A percentile compares a stretch with the other conserved stretches of the same genome.
Evolutionary conservation across 2,888 invertebrate genomes (phyloP).

Genomic region (Pristionchus arcanus): DNA sequence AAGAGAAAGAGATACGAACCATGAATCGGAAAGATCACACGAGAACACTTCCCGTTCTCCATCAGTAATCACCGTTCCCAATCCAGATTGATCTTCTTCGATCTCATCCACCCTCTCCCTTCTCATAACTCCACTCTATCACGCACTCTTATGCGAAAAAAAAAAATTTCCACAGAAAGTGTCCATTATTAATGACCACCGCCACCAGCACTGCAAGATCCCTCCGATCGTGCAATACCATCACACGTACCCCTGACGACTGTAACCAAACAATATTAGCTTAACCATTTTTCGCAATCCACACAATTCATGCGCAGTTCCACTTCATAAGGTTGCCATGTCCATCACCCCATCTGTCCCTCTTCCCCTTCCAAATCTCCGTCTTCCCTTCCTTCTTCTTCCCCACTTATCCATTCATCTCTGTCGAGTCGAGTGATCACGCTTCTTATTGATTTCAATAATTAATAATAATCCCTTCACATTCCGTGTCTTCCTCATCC

Average conservation of each 20-base stretch:
- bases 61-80: neutral
- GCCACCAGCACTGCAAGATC: neutral
- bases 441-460: conserved; percentile 37
- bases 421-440: conserved; percentile 2
- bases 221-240: neutral
- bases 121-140: neutral
- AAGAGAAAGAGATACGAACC: neutral
- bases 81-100: neutral
- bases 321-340: neutral
- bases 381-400: conserved; percentile 10
- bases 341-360: neutral
- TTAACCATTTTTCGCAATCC: neutral
- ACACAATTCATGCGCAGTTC: neutral
- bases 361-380: neutral
- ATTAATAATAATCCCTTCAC: neutral
- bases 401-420: conserved; percentile 32
- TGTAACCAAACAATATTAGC: neutral
- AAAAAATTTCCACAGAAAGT: conserved; percentile 10
- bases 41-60: neutral
- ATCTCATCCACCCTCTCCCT: neutral
- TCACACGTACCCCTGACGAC: neutral
- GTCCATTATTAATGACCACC: neutral
- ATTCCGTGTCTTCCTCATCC: conserved; percentile 10
- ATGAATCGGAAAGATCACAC: neutral
- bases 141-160: neutral